Evolutionary conservation across 2,888 invertebrate species (phyloP), one percentile per base, ranked within the genome.

Genomic region (Lapara coniferarum): DNA sequence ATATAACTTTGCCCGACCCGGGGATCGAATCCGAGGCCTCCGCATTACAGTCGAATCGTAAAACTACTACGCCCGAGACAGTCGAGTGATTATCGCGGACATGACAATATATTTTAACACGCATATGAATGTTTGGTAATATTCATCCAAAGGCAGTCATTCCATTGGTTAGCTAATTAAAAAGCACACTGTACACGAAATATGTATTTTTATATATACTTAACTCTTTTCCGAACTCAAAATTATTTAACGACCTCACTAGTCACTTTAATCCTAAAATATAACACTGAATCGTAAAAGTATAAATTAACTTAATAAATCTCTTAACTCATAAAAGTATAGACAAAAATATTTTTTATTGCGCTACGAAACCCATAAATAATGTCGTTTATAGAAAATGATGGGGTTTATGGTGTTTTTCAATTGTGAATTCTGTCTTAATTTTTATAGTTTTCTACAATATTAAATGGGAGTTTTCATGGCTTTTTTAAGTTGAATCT

Each of bases 241-340:
- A 37, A 37, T 25, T 16, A 52, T 19, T 63, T 49, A 13, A 63
- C 63, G 63, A 63, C 19, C 19, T 5, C 46, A 19, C 19, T 19
- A 30, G n/a, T 25, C 30, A 63, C 19, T 19, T 63, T 63, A 63
- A 63, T 63, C 63, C 19, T 63, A 7, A 63, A 63, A 19, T 49
- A 49, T 16, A 16, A 46, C 46, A 16, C 5, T 5, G 4, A 59
- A 59, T 63, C 10, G 49, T 63, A 49, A 16, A 63, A 63, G 19
- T 13, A 37, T 57, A 30, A 57, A 57, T 30, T 57, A 30, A 37
- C 37, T 7, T 30, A 30, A 30, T 63, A 63, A 49, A 63, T 63
- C 46, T 19, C 19, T 16, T 59, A 16, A 49, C 16, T 56, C 63
- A 46, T 63, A 63, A 63, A 59, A 49, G 13, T 13, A 57, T 57